These are phyloP conservation scores for Apodemus agrarius DNA, from an alignment of 2,797 vertebrate species.

Conservation along the genomic window DNA sequence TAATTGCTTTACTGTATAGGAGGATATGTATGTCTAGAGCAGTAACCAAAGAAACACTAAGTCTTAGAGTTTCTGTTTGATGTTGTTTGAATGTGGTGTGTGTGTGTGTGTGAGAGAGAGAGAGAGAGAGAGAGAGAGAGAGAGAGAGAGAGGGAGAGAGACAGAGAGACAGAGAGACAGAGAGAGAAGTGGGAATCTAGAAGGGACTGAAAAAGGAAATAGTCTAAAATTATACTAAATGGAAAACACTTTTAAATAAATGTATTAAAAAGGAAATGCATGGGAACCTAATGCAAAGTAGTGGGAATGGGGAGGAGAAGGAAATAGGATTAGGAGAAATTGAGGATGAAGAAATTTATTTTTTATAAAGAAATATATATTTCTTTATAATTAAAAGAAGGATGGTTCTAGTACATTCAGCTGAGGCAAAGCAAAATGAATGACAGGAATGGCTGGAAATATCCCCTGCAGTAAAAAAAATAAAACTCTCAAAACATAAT, in stretches of 20 bases:
- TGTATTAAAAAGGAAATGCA: neutral
- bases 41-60: neutral
- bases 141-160: neutral
- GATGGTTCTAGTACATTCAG: neutral
- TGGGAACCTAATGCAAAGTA: neutral
- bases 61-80: neutral
- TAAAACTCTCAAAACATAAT: slow-evolving; percentile 46
- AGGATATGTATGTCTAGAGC: no score
- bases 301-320: neutral
- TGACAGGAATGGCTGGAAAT: neutral
- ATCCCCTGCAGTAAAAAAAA: neutral
- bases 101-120: no score
- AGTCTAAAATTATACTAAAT: neutral
- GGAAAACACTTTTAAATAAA: neutral
- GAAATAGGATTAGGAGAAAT: neutral
- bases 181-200: neutral
- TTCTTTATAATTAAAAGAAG: no score
- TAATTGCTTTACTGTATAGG: neutral
- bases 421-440: neutral
- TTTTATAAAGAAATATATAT: no score
- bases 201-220: neutral
- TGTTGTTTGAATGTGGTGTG: neutral
- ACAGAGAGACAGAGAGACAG: no score
- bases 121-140: neutral
- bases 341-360: neutral